Evolutionary conservation across 2,113 vertebrate species (phyloP).

Genomic region (Mola mola): DNA sequence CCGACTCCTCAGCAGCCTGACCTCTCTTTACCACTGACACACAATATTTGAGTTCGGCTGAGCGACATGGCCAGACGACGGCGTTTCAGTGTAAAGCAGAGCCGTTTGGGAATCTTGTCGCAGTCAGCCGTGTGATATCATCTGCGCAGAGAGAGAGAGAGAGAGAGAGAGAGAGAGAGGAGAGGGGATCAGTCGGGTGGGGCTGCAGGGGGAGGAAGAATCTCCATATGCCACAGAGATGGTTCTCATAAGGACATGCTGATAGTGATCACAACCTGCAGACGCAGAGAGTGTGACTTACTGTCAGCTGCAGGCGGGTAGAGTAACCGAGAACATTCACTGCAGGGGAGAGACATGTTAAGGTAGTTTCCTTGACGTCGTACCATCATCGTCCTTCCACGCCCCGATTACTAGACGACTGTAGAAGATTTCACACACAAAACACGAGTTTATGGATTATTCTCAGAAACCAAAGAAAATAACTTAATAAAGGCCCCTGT

Average conservation of each 20-base stretch:
- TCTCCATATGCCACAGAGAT: constrained; percentile 62
- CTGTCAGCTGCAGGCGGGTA: constrained; percentile 27
- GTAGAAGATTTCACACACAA: too few relatives aligned
- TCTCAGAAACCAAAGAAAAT: too few relatives aligned
- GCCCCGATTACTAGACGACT: too few relatives aligned
- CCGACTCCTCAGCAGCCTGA: constrained; percentile 57
- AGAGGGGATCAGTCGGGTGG: constrained; percentile 66
- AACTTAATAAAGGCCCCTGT: too few relatives aligned
- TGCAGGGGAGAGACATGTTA: too few relatives aligned
- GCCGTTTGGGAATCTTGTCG: constrained; percentile 66
- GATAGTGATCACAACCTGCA: constrained; percentile 61
- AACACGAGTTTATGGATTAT: too few relatives aligned
- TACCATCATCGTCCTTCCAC: too few relatives aligned
- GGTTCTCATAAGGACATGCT: constrained; percentile 54
- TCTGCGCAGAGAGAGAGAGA: constrained; percentile 46
- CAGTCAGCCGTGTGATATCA: constrained; percentile 67
- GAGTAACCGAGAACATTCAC: too few relatives aligned
- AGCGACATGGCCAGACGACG: constrained; percentile 67
- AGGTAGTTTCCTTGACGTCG: too few relatives aligned
- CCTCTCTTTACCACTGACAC: constrained; percentile 62
- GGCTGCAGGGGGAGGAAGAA: constrained; percentile 65
- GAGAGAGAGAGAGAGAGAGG: constrained; percentile 13
- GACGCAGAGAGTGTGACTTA: constrained; percentile 52
- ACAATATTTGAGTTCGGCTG: constrained; percentile 61
- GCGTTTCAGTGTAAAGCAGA: constrained; percentile 54